Conservation (phyloP, 2,888 invertebrate species). For the Netelia fuscicornis region DNA sequence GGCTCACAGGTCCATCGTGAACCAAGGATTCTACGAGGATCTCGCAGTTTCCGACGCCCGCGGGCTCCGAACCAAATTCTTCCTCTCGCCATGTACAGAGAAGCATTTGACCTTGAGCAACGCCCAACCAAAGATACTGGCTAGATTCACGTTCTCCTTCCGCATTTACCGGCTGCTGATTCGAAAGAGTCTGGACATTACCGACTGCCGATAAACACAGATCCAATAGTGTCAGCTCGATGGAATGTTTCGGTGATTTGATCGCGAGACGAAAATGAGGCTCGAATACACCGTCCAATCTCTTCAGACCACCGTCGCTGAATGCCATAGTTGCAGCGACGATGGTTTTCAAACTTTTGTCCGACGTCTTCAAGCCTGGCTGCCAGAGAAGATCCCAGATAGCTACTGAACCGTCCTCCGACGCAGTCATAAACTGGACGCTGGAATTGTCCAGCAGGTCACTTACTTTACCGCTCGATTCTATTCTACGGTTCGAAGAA, state of each 20-base stretch:
- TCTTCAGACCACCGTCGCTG: constrained; percentile 59
- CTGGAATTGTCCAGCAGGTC: constrained; percentile 66
- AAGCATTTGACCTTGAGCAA: constrained; percentile 79
- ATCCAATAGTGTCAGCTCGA: constrained; percentile 67
- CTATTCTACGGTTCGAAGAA: constrained; percentile 72
- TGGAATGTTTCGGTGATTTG: constrained; percentile 54
- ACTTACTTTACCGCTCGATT: constrained; percentile 74
- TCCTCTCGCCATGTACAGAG: constrained; percentile 88
- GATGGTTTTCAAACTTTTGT: constrained; percentile 65
- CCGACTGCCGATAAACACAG: constrained; percentile 69
- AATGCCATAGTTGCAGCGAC: constrained; percentile 64
- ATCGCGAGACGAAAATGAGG: constrained; percentile 61
- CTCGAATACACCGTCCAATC: constrained; percentile 82
- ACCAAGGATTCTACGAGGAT: constrained; percentile 82
- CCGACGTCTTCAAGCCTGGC: constrained; percentile 72
- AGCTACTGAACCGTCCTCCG: constrained; percentile 79
- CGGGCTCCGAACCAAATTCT: constrained; percentile 87
- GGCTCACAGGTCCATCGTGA: constrained; percentile 90
- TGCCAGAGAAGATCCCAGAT: constrained; percentile 82
- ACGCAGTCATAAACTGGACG: constrained; percentile 80
- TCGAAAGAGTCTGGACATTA: constrained; percentile 32
- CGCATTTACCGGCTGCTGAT: not conserved
- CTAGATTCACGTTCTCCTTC: constrained; percentile 47
- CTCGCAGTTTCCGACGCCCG: constrained; percentile 86
- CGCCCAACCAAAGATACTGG: constrained; percentile 76